phyloP scores from a whole-genome alignment of 30 jellyfish, hydroid and myxozoan genomes.

The Chironex yamaguchii region DNA sequence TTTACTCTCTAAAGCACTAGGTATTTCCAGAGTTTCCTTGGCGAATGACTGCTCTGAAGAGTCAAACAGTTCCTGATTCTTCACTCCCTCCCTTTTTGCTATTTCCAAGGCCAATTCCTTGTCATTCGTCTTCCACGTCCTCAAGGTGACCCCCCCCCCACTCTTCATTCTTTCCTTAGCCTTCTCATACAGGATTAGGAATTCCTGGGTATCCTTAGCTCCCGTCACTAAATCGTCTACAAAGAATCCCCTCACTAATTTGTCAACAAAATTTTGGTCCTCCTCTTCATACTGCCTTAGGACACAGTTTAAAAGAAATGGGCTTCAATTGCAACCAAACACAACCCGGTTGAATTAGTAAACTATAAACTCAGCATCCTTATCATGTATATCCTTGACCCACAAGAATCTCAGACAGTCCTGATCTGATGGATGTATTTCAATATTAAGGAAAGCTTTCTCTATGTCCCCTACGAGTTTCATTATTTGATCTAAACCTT shows the following conservation, averaged over 20 bases:
- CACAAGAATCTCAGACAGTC: slow-evolving; percentile 62
- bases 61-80: background rate
- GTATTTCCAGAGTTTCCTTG: slow-evolving; percentile 19
- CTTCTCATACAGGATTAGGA: slow-evolving; percentile 37
- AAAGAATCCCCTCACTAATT: slow-evolving; percentile 56
- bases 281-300: slow-evolving; percentile 58
- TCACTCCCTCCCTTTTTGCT: slow-evolving; percentile 30
- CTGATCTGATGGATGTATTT: slow-evolving; percentile 20
- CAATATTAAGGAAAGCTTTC: slow-evolving; percentile 28
- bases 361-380: background rate
- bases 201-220: background rate
- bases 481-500: slow-evolving; percentile 16
- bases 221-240: slow-evolving; percentile 48
- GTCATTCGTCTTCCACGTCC: slow-evolving; percentile 52
- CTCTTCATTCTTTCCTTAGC: slow-evolving; percentile 49
- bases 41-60: slow-evolving; percentile 19
- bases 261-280: slow-evolving; percentile 37
- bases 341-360: slow-evolving; percentile 18
- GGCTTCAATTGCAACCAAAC: slow-evolving; percentile 15
- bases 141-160: slow-evolving; percentile 57
- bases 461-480: slow-evolving; percentile 58
- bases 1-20: background rate
- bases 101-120: slow-evolving; percentile 28
- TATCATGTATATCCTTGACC: slow-evolving; percentile 28
- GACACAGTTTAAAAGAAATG: slow-evolving; percentile 35